These are phyloP conservation scores for Psilopsiagon aymara DNA, from an alignment of 2,113 vertebrate genomes.

Conservation along the genomic window DNA sequence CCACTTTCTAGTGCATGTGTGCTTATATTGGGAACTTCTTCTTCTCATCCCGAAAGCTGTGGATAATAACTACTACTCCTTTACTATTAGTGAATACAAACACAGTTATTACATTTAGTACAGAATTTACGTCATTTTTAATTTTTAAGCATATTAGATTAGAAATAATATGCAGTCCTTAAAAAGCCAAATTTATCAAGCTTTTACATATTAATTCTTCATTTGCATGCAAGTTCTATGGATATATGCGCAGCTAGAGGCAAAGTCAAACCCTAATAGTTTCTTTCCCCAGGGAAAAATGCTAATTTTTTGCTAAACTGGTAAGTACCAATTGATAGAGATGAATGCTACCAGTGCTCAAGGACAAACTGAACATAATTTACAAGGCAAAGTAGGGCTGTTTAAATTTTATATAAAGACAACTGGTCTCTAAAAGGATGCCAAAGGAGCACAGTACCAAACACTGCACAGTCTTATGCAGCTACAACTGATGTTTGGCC, in stretches of 20 bases:
- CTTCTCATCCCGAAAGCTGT: not conserved
- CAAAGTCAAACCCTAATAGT: not conserved
- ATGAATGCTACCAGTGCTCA: not conserved
- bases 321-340: not conserved
- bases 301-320: not conserved
- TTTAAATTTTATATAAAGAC: not conserved
- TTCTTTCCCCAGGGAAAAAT: not conserved
- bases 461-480: fast-evolving
- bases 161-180: not conserved
- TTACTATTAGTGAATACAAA: not conserved
- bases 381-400: not conserved
- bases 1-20: not conserved
- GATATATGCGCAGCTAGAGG: not conserved
- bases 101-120: not conserved
- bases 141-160: not conserved
- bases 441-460: not conserved
- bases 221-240: not conserved
- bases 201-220: not conserved
- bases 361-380: not conserved
- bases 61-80: not conserved
- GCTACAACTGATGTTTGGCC: not conserved
- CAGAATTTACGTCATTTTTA: not conserved
- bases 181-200: not conserved
- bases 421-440: not conserved
- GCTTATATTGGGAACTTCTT: not conserved